These are phyloP conservation scores for Isaurus tuberculatus DNA, from an alignment of 92 coral and sea anemone genomes.

Conservation along the genomic window DNA sequence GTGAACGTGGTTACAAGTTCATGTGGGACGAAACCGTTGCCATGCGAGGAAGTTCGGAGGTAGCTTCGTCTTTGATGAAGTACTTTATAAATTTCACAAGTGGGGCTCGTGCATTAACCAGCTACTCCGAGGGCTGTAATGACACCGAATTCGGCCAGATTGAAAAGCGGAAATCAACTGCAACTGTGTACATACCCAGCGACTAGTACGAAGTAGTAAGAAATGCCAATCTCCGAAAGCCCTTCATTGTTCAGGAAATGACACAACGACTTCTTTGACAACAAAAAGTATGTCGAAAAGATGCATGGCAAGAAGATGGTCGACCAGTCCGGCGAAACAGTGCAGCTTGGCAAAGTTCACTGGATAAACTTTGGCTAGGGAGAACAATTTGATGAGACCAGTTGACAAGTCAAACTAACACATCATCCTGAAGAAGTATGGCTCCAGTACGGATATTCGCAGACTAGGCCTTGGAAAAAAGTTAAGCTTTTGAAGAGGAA, in stretches of 20 bases:
- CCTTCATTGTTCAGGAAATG: conserved; percentile 40
- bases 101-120: conserved; percentile 18
- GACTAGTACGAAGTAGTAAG: conserved; percentile 22
- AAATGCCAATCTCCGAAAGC: conserved; percentile 3
- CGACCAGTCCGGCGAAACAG: neutral
- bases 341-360: neutral
- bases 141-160: conserved; percentile 13
- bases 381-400: too few species aligned
- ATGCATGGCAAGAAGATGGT: conserved; percentile 20
- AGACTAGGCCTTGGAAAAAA: too few species aligned
- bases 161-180: neutral
- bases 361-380: too few species aligned
- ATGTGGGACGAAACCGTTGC: conserved; percentile 57
- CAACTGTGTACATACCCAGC: neutral
- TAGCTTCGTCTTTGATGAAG: conserved; percentile 26
- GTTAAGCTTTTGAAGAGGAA: too few species aligned
- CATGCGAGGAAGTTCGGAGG: conserved; percentile 40
- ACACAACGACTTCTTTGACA: conserved; percentile 2
- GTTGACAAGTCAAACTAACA: too few species aligned
- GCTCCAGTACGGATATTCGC: too few species aligned
- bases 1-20: conserved; percentile 46
- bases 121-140: conserved; percentile 51
- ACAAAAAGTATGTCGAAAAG: neutral
- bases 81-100: conserved; percentile 23
- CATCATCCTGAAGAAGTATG: too few species aligned